Evolutionary conservation across 2,113 vertebrate species (phyloP).

Genomic region (Synodontis membranacea): DNA sequence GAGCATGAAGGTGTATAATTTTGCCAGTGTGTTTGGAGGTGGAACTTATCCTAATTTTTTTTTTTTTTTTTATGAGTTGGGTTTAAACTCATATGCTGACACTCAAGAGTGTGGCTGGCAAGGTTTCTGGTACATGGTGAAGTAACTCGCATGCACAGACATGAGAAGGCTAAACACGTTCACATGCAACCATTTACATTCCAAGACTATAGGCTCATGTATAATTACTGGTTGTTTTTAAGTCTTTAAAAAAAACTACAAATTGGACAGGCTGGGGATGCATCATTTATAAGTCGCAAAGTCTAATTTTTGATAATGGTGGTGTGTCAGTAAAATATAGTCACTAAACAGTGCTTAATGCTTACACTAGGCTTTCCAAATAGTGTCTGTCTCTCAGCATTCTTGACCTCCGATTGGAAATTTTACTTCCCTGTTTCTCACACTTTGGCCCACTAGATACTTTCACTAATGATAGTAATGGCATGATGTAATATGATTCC

Average conservation of each 20-base stretch:
- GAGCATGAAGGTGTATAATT: constrained; percentile 1
- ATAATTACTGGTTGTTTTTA: neutral
- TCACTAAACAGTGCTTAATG: neutral
- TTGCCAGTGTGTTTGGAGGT: neutral
- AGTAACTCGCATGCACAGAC: constrained; percentile 27
- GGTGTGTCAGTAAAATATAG: neutral
- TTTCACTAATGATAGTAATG: neutral
- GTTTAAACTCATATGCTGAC: constrained; percentile 3
- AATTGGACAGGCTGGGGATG: neutral
- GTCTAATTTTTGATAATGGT: neutral
- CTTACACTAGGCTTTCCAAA: neutral
- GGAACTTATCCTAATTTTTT: neutral
- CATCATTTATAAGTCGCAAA: neutral
- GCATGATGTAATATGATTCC: neutral
- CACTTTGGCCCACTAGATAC: neutral
- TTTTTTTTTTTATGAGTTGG: neutral
- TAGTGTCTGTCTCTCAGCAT: neutral
- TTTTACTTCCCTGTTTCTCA: neutral
- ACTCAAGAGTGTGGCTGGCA: constrained; percentile 1
- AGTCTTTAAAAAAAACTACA: too few relatives aligned
- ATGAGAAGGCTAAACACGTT: constrained; percentile 4
- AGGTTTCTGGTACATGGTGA: constrained; percentile 9
- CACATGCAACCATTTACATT: constrained; percentile 17
- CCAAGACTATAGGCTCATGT: constrained; percentile 4
- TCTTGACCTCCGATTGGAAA: neutral